Evolutionary conservation across 2,113 vertebrate genomes (phyloP), one percentile per base, ranked within the genome.

Genomic region (Hoplias malabaricus): DNA sequence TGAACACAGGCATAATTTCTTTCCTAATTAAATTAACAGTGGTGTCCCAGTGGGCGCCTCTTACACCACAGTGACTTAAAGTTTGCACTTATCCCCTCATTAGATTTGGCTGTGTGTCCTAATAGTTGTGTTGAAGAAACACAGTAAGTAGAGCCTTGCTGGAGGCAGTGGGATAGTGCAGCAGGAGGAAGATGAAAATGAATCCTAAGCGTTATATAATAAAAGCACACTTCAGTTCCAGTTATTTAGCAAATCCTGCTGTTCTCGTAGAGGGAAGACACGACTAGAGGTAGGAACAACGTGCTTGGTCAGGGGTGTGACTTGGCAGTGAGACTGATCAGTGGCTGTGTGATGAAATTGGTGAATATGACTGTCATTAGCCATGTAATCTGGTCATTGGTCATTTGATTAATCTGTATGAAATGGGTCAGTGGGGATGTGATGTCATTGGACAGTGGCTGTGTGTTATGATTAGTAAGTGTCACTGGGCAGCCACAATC

Each of bases 121-220:
- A 69, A 78, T 67, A 78, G 46, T 73, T 85, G 73, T 63, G 75
- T 84, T 79, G 61, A 33, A 33, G 61, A 46, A 68, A 53, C 77
- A 85, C 75, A 69, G 78, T 82, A 27, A 74, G 34, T 53, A 56
- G 46, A 69, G 54, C 36, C 46, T 69, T 38, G 50, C 82, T 62
- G 12, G 34, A 71, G 74, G 72, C 7, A 1, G 38, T 11, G 38
- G 12, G 38, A 42, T 7, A 42, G 9, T 10, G 38, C 38, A 42
- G 38, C 38, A 42, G 38, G 8, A 42, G 38, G 38, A 42, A 6
- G 4, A 6, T n/a, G n/a, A n/a, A n/a, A n/a, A n/a, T n/a, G n/a
- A n/a, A n/a, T n/a, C n/a, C n/a, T n/a, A n/a, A n/a, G n/a, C n/a
- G n/a, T n/a, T n/a, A n/a, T n/a, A n/a, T n/a, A n/a, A n/a, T n/a